Percentiles rank a stretch among this genome's conserved stretches.
Conservation (phyloP, 2,888 invertebrate species). For the Andricus curvator region DNA sequence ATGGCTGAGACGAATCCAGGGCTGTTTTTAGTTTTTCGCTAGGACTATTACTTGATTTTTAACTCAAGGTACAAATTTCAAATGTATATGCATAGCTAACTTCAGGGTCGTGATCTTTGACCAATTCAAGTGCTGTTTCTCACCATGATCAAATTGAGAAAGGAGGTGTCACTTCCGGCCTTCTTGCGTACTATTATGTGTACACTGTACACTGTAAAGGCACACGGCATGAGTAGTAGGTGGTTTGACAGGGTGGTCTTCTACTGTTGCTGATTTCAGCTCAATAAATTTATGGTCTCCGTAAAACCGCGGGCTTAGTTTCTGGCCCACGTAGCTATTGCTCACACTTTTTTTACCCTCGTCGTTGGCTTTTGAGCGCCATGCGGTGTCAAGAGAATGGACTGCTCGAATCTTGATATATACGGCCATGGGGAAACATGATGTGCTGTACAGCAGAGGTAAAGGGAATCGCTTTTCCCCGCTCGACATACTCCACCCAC, state of each 20-base stretch:
- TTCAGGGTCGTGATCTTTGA: no score
- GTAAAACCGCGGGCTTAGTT: constrained; percentile 56
- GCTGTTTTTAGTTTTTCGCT: no score
- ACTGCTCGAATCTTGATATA: constrained; percentile 35
- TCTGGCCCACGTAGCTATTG: constrained; percentile 45
- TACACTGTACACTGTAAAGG: neutral
- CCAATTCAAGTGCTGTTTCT: no score
- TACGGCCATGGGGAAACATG: constrained; percentile 31
- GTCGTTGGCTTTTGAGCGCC: constrained; percentile 29
- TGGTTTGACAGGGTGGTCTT: neutral
- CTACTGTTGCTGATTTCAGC: constrained; percentile 46
- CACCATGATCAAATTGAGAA: no score
- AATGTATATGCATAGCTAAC: no score
- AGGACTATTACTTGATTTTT: no score
- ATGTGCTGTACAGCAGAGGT: constrained; percentile 19
- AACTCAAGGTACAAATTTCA: no score
- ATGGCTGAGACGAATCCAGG: no score
- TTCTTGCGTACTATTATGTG: neutral
- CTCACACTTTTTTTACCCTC: constrained; percentile 45
- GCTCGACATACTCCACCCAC: constrained; percentile 13
- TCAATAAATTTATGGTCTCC: constrained; percentile 57
- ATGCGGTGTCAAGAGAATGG: constrained; percentile 46
- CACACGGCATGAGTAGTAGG: neutral
- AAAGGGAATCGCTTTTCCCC: constrained; percentile 27
- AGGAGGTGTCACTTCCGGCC: no score